Percentiles rank a stretch among this genome's conserved stretches.
Conservation (phyloP, 2,797 vertebrate genomes). For the Octomys mimax region DNA sequence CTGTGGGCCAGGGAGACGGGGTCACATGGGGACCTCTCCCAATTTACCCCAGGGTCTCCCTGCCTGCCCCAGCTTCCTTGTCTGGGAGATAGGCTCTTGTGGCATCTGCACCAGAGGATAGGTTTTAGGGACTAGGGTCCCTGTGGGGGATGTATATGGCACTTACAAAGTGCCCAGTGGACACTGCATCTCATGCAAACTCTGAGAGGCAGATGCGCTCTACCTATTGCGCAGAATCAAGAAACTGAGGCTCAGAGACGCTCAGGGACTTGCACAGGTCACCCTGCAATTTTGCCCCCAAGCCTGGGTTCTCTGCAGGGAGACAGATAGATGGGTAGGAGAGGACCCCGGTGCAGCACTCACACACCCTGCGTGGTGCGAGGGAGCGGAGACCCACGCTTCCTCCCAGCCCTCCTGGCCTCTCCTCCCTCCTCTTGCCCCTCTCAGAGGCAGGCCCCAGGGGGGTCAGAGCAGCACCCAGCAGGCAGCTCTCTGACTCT, state of each 20-base stretch:
- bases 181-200: not conserved
- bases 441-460: not conserved
- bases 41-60: not conserved
- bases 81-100: not conserved
- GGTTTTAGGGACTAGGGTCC: not conserved
- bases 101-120: not conserved
- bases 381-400: not conserved
- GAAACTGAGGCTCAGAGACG: not conserved
- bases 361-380: no score
- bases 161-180: accelerated
- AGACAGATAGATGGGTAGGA: no score
- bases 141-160: accelerated
- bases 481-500: not conserved
- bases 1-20: not conserved
- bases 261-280: not conserved
- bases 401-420: not conserved
- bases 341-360: not conserved
- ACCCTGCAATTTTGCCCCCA: no score
- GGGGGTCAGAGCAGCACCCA: not conserved
- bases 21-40: accelerated
- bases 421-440: no score
- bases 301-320: not conserved
- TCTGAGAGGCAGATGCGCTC: not conserved
- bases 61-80: not conserved
- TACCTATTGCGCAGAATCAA: not conserved